Percentiles rank a stretch among this genome's conserved stretches.
These are phyloP conservation scores for Stichopus horrens DNA, from an alignment of 53 echinoderm and acorn worm species.

Conservation along the genomic window DNA sequence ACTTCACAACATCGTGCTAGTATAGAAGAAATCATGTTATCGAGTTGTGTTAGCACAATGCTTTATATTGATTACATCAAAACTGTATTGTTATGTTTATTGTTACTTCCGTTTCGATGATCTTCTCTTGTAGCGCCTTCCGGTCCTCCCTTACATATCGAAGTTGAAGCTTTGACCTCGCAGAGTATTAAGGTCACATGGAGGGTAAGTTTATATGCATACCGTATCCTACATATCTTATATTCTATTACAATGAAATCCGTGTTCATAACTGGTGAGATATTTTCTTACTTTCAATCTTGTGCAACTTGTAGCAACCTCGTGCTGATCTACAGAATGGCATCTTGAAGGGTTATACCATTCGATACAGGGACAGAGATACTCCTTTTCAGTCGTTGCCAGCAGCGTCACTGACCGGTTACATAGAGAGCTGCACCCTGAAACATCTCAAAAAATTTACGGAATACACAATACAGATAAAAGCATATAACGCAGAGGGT, in stretches of 20 bases:
- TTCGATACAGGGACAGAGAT: slow-evolving; percentile 75
- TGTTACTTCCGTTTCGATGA: not conserved
- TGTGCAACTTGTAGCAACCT: slow-evolving; percentile 69
- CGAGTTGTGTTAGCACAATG: too few species aligned
- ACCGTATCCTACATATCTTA: too few species aligned
- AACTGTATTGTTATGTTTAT: too few species aligned
- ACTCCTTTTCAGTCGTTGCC: slow-evolving; percentile 84
- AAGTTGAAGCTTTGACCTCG: slow-evolving; percentile 70
- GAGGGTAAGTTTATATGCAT: slow-evolving; percentile 65
- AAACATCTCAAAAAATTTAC: slow-evolving; percentile 83
- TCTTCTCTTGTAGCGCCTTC: slow-evolving; percentile 68
- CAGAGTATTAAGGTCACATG: slow-evolving; percentile 73
- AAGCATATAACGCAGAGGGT: slow-evolving; percentile 76
- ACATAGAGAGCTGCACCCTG: slow-evolving; percentile 82
- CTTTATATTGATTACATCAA: too few species aligned
- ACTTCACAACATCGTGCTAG: too few species aligned
- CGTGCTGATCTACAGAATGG: slow-evolving; percentile 91
- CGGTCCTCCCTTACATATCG: slow-evolving; percentile 84
- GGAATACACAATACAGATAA: slow-evolving; percentile 78
- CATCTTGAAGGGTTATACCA: slow-evolving; percentile 80
- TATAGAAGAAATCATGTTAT: too few species aligned
- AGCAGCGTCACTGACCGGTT: slow-evolving; percentile 69
- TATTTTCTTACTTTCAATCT: not conserved
- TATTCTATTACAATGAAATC: not conserved
- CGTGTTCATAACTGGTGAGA: not conserved